Evolutionary conservation across 2,113 vertebrate species (phyloP).

Genomic region (Pterophyllum scalare): DNA sequence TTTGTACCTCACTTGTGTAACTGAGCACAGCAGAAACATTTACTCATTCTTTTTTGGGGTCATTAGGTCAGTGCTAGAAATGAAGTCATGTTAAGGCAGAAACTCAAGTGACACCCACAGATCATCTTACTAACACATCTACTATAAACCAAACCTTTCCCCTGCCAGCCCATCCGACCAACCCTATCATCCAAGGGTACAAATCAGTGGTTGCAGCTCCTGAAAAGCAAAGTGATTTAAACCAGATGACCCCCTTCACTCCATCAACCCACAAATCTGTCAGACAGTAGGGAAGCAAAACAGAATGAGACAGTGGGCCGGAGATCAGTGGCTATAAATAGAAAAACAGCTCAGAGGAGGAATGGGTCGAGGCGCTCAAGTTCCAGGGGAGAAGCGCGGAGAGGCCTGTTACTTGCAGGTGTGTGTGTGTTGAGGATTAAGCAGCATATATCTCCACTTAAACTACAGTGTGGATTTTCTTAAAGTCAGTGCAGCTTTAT

Average conservation of each 20-base stretch:
- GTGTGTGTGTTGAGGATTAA: background rate
- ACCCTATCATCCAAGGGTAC: background rate
- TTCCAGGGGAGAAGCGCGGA: slow-evolving; percentile 28
- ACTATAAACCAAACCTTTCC: background rate
- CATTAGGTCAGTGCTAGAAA: slow-evolving; percentile 21
- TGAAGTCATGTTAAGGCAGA: background rate
- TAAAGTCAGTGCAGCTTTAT: background rate
- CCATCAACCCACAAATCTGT: slow-evolving; percentile 15
- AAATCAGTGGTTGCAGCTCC: slow-evolving; percentile 10
- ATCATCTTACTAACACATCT: slow-evolving; percentile 1
- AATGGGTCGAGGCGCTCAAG: slow-evolving; percentile 40
- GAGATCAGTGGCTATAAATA: slow-evolving; percentile 68
- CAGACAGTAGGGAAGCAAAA: slow-evolving; percentile 56
- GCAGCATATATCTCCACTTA: background rate
- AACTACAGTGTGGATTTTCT: background rate
- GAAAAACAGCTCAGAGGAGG: slow-evolving; percentile 56
- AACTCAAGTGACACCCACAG: background rate
- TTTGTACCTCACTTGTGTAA: background rate
- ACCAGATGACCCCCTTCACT: background rate
- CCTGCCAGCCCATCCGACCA: background rate
- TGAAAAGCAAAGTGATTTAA: slow-evolving; percentile 45
- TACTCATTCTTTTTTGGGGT: slow-evolving; percentile 9
- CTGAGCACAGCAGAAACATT: background rate
- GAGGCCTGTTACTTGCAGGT: slow-evolving; percentile 29
- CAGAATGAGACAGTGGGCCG: slow-evolving; percentile 50